Evolutionary conservation across 2,888 invertebrate genomes (phyloP).

Genomic region (Scaptomyza flava): DNA sequence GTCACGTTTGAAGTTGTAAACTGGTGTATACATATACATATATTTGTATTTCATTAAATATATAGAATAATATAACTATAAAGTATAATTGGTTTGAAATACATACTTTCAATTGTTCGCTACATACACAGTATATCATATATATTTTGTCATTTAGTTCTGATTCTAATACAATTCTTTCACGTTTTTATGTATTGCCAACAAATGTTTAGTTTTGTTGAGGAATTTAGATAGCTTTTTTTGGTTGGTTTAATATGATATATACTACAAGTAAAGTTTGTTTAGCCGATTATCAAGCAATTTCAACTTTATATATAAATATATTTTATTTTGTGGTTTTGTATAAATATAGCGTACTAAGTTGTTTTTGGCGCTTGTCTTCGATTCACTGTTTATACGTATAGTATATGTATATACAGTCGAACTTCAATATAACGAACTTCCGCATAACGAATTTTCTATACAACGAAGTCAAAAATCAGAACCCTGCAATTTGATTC

Average conservation of each 20-base stretch:
- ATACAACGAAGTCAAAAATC: too few relatives aligned
- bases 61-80: constrained; percentile 60
- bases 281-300: constrained; percentile 75
- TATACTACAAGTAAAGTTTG: constrained; percentile 64
- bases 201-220: constrained; percentile 21
- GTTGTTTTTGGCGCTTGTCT: constrained; percentile 75
- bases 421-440: too few relatives aligned
- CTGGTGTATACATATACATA: constrained; percentile 60
- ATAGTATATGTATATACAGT: constrained; percentile 50
- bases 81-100: constrained; percentile 70
- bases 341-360: constrained; percentile 51
- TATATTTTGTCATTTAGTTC: constrained; percentile 40
- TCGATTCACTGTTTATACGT: constrained; percentile 66
- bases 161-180: constrained; percentile 19
- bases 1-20: constrained; percentile 58
- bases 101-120: constrained; percentile 70
- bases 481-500: too few relatives aligned
- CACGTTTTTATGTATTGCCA: constrained; percentile 9
- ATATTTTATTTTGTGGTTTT: constrained; percentile 32
- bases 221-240: constrained; percentile 41
- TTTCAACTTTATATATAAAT: constrained; percentile 65
- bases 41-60: constrained; percentile 41
- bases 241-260: constrained; percentile 29
- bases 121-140: constrained; percentile 42
- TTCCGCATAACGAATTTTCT: too few relatives aligned